Evolutionary conservation across 2,888 invertebrate species (phyloP).

Genomic region (Chesias legatella): DNA sequence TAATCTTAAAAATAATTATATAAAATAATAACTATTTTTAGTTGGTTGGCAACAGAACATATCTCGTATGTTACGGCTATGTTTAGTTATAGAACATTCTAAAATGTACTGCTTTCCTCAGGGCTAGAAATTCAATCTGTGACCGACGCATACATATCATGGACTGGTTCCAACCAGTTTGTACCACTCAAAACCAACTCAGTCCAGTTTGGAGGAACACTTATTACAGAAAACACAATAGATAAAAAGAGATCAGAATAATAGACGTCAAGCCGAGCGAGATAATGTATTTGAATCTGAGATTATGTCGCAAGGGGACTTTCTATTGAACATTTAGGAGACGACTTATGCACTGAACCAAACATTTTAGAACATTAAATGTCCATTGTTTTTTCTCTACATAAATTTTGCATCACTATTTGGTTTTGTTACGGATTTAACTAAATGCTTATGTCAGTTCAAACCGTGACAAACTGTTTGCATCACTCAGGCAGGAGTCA

Average conservation of each 20-base stretch:
- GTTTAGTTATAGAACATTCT: no score
- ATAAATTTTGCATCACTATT: not conserved
- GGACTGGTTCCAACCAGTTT: constrained; percentile 3
- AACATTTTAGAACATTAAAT: no score
- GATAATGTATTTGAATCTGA: constrained; percentile 5
- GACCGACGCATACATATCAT: constrained; percentile 1
- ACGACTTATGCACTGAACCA: constrained; percentile 1
- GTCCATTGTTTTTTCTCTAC: no score
- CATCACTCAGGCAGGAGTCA: no score
- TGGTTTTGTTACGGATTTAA: no score
- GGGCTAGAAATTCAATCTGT: not conserved
- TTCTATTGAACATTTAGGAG: constrained; percentile 7
- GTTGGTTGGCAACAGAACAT: no score
- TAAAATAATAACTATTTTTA: no score
- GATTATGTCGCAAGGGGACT: constrained; percentile 3
- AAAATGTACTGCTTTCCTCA: no score
- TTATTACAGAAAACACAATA: constrained; percentile 2
- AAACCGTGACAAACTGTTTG: no score
- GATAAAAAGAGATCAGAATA: constrained; percentile 10
- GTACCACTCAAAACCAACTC: constrained; percentile 1
- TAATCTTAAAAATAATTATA: no score
- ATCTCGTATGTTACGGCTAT: no score
- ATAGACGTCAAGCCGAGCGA: constrained; percentile 12
- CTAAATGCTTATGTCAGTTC: no score
- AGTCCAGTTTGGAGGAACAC: constrained; percentile 1